Conservation (phyloP, 1,140 invertebrate genomes). For the Leptinotarsa texana region DNA sequence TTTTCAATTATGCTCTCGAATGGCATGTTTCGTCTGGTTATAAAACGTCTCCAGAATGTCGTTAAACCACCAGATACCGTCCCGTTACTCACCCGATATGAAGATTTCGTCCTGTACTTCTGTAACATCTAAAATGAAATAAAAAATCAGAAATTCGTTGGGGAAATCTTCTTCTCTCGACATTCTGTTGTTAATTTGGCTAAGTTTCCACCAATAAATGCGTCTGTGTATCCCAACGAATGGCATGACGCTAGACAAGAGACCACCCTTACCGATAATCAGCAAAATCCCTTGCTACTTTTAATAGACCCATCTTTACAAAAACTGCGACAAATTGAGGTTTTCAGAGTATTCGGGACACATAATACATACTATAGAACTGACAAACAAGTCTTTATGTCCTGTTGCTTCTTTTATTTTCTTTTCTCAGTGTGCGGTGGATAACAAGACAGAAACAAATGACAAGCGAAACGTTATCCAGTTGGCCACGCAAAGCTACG, state of each 20-base stretch:
- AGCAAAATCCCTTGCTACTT: not conserved
- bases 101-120: no score
- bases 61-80: no score
- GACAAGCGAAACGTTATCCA: slow-evolving; percentile 40
- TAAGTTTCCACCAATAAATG: no score
- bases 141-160: no score
- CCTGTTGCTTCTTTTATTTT: slow-evolving; percentile 6
- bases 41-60: no score
- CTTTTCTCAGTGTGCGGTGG: slow-evolving; percentile 19
- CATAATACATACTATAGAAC: slow-evolving; percentile 4
- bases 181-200: no score
- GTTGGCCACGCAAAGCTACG: slow-evolving; percentile 31
- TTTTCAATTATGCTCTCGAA: no score
- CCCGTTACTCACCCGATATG: no score
- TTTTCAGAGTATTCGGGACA: slow-evolving; percentile 3
- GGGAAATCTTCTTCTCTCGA: no score
- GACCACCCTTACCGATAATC: not conserved
- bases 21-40: no score
- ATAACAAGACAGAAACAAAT: slow-evolving; percentile 35
- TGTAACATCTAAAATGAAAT: no score
- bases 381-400: slow-evolving; percentile 18
- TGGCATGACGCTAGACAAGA: not conserved
- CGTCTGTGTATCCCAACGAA: no score
- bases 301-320: slow-evolving; percentile 3
- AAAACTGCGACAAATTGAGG: slow-evolving; percentile 15